These are phyloP conservation scores for Porphyrio hochstetteri DNA, from an alignment of 2,113 vertebrate genomes.

Conservation along the genomic window DNA sequence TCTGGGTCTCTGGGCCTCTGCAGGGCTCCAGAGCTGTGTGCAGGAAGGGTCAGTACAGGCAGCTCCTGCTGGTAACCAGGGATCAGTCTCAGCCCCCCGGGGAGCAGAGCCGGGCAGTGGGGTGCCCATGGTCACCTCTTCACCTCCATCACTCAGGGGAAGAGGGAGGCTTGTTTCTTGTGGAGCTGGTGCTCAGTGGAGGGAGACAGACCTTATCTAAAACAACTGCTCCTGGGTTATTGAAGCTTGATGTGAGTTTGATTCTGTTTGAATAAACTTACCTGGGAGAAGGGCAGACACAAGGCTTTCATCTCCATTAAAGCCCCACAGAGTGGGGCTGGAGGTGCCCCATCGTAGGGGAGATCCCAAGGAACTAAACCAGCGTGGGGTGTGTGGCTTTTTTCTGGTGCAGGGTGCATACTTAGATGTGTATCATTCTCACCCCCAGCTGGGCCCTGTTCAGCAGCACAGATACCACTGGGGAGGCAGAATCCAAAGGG, in stretches of 20 bases:
- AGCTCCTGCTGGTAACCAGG: not conserved
- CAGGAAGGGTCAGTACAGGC: not conserved
- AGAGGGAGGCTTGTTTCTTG: not conserved
- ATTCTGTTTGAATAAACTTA: not conserved
- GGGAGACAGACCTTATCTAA: not conserved
- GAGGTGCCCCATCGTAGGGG: rapidly evolving
- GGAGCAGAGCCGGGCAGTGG: rapidly evolving
- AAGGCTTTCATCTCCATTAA: not conserved
- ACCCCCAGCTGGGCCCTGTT: not conserved
- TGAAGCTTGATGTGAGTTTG: not conserved
- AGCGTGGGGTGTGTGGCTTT: rapidly evolving
- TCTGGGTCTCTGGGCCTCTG: not conserved
- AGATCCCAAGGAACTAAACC: not conserved
- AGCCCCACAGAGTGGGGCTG: not conserved
- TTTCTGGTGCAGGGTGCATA: not conserved
- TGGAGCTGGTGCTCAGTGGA: not conserved
- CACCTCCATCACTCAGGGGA: not conserved
- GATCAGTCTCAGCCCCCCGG: not conserved
- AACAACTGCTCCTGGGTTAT: not conserved
- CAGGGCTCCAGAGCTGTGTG: rapidly evolving
- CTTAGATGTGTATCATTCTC: not conserved
- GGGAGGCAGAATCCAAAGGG: not conserved
- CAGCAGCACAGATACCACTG: not conserved
- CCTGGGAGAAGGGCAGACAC: not conserved
- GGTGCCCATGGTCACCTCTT: not conserved